Evolutionary conservation across 1,140 invertebrate genomes (phyloP).

Genomic region (Protaetia brevitarsis): DNA sequence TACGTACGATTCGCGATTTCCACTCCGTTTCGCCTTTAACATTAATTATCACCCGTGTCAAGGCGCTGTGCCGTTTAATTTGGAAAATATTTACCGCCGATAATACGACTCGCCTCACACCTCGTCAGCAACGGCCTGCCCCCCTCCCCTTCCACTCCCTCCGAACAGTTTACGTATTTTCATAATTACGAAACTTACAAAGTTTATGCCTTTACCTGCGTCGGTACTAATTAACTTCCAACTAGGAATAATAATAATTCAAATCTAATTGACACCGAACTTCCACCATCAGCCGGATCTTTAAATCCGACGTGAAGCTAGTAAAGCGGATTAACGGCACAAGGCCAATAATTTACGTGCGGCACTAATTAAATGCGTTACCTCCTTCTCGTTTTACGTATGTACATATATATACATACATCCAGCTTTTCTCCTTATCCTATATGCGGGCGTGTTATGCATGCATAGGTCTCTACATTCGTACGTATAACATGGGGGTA

Average conservation of each 20-base stretch:
- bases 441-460: neutral
- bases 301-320: slow-evolving; percentile 3
- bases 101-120: neutral
- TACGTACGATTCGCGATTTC: neutral
- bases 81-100: neutral
- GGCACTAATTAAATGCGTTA: slow-evolving; percentile 1
- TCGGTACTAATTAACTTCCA: neutral
- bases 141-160: too few species aligned
- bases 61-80: neutral
- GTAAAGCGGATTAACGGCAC: slow-evolving; percentile 11
- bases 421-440: neutral
- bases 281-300: slow-evolving; percentile 13
- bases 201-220: slow-evolving; percentile 7
- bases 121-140: too few species aligned
- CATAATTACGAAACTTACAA: neutral
- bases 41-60: neutral
- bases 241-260: slow-evolving; percentile 17
- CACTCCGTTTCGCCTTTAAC: neutral
- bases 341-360: slow-evolving; percentile 6
- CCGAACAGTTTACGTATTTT: slow-evolving; percentile 14
- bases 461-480: neutral
- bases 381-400: slow-evolving; percentile 1
- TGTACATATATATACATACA: too few species aligned
- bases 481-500: neutral
- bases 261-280: slow-evolving; percentile 12